Base-by-base conservation (phyloP, 2,113 vertebrate genomes). In the Erpornis zantholeuca region DNA sequence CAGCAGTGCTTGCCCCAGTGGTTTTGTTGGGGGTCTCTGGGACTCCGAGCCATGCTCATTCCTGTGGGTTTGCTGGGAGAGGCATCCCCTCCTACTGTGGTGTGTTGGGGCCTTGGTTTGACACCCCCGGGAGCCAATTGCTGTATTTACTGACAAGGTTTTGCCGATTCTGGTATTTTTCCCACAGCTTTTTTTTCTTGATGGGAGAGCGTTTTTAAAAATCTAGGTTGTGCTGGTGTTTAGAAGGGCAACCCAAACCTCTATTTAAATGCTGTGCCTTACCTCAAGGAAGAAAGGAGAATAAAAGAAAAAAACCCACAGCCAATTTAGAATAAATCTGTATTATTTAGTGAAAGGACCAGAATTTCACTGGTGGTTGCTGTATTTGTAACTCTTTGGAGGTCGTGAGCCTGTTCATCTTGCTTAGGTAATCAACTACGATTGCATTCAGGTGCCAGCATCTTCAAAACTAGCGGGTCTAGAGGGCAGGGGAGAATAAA, bases 21-120 rank as follows among this genome's bases (percentile, higher is more conserved):
- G 14, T 24, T 36, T 12, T 56, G 2, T 0, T 47, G 53, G 31
- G 47, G 40, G 11, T 23, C 5, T 0, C 20, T 15, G n/a, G 54
- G 50, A 13, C 24, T 12, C 36, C 1, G 3, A 40, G 49, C 35
- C 18, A 25, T 5, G 24, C 79, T 60, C 7, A 1, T 28, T 53
- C 15, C 52, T 3, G 0, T 6, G 33, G 29, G 23, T 73, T 25
- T 78, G 35, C 45, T 7, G 3, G 44, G 21, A 64, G 64, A 80
- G 20, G 15, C 22, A 17, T 19, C 27, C 22, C 21, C 49, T 44
- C 68, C 50, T 9, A 5, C n/a, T 27, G 8, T 5, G 69, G 33
- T 7, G 2, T 29, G 14, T 3, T 60, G 72, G 35, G 71, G 31
- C 27, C 12, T 81, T 63, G 36, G 19, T 22, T 42, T 35, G 66